phyloP scores from a whole-genome alignment of 2,797 vertebrate genomes.

The Halcyon leucocephala region DNA sequence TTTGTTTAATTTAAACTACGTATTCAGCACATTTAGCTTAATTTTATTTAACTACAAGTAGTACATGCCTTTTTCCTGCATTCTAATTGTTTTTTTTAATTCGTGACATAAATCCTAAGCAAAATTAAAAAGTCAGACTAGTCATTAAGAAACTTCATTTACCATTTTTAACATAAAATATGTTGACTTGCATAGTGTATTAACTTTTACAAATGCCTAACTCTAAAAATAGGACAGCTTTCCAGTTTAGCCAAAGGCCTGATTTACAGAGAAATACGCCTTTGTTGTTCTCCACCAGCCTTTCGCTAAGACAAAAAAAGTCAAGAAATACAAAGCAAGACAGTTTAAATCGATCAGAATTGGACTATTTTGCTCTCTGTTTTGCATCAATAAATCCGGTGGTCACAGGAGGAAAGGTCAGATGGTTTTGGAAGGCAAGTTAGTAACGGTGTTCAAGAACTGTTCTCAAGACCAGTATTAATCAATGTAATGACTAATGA shows the following conservation, averaged over 20 bases:
- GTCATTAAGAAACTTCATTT: conserved; percentile 40
- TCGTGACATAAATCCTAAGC: background rate
- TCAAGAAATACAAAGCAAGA: background rate
- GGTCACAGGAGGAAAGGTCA: background rate
- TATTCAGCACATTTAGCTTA: conserved; percentile 42
- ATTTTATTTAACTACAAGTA: conserved; percentile 28
- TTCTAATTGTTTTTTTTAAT: conserved; percentile 1
- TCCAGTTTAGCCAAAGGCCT: background rate
- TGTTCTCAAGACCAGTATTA: background rate
- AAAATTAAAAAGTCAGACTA: background rate
- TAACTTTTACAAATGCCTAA: conserved; percentile 18
- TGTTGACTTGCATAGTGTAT: background rate
- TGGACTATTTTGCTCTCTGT: background rate
- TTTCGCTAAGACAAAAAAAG: background rate
- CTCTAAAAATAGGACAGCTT: conserved; percentile 18
- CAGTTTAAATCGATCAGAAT: background rate
- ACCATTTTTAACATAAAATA: conserved; percentile 11
- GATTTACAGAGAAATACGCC: background rate
- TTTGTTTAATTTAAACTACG: conserved; percentile 50
- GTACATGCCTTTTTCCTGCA: background rate
- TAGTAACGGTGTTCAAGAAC: background rate
- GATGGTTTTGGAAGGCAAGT: background rate
- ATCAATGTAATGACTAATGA: background rate
- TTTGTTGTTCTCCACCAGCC: background rate
- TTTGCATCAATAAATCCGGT: conserved; percentile 7